Evolutionary conservation across 2,888 invertebrate genomes (phyloP), one percentile per base, ranked within the genome.

Genomic region (Monochamus alternatus): DNA sequence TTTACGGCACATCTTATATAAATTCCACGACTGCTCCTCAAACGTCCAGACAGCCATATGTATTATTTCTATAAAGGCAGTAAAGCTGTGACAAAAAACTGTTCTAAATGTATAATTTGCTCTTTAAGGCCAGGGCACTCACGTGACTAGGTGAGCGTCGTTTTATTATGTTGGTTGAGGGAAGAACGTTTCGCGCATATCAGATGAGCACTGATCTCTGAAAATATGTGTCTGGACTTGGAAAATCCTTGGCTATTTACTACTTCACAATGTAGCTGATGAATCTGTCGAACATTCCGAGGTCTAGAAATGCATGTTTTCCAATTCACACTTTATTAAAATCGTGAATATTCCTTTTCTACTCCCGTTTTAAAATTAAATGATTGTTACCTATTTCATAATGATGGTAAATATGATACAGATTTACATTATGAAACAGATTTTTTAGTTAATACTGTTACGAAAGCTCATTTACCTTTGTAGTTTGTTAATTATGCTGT

Each of bases 211-310:
- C n/a, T n/a, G 32, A 58, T 64, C 65, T 58, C 59, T 73, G 22
- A 14, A 51, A 64, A 73, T 73, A 52, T 65, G 64, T 73, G 72
- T 73, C 72, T 65, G 52, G 64, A 65, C 72, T 73, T n/a, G 31
- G 72, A 65, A 73, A 73, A 73, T 51, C 65, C 30, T 55, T 73
- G 55, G 52, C 72, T 58, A 31, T 30, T 51, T 63, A 47, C 51
- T 38, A 51, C 51, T 44, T 64, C 43, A 38, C 62, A 70, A 70
- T 31, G 52, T 70, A 62, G 52, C 52, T 67, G 67, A 67, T 67
- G 67, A 32, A 47, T 22, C 10, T n/a, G 22, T 64, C 12, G 31
- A 30, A 64, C 44, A 38, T 5, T 64, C 30, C 30, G 44, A 47
- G 44, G 30, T 10, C 32, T 47, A 22, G 38, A 47, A 3, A 9